These are phyloP conservation scores for Platygyra sinensis DNA, from an alignment of 64 coral and sea anemone genomes.

Conservation along the genomic window DNA sequence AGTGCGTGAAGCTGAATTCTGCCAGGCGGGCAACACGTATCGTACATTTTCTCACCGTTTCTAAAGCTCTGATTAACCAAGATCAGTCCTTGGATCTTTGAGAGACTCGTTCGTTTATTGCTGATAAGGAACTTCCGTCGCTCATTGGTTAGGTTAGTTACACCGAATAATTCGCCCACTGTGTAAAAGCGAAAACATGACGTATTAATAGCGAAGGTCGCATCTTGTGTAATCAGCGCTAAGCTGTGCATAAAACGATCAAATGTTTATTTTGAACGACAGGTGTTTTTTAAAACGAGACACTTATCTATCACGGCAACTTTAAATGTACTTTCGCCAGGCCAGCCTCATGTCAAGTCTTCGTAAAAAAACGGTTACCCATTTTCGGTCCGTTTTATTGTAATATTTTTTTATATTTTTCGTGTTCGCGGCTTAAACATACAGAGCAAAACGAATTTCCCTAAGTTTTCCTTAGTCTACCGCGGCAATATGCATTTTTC, in stretches of 20 bases:
- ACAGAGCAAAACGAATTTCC: neutral
- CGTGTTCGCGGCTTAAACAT: neutral
- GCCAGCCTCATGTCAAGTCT: neutral
- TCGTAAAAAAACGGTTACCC: neutral
- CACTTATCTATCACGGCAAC: neutral
- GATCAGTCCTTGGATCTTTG: neutral
- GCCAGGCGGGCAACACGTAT: too few species aligned
- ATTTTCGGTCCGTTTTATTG: neutral
- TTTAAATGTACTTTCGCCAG: neutral
- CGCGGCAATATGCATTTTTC: neutral
- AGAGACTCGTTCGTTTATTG: neutral
- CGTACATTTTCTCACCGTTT: neutral
- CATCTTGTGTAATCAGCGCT: neutral
- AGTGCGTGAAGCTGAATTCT: too few species aligned
- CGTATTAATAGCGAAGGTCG: neutral
- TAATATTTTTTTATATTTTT: neutral
- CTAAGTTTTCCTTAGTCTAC: neutral
- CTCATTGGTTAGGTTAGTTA: constrained; percentile 6
- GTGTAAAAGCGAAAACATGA: neutral
- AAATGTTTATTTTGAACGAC: neutral
- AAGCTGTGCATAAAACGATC: neutral
- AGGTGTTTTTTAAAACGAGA: neutral
- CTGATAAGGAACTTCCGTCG: neutral
- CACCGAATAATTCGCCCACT: neutral
- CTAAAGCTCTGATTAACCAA: neutral